phyloP scores from a whole-genome alignment of 2,113 vertebrate species.

The Gasterosteus nipponicus region DNA sequence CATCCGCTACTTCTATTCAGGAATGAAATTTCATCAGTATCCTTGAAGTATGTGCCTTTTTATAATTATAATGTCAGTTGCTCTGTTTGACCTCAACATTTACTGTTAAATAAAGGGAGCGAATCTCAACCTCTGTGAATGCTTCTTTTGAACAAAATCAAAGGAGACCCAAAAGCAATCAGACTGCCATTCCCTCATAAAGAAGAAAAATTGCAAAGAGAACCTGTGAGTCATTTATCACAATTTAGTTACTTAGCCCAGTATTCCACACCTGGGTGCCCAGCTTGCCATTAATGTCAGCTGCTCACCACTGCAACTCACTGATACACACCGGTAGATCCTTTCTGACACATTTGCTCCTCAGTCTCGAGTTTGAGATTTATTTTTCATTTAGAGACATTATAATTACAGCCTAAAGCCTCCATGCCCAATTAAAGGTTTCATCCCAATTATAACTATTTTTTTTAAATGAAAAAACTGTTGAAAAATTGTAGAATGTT shows the following conservation, averaged over 20 bases:
- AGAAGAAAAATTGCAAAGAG: constrained; percentile 51
- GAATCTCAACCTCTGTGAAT: not conserved
- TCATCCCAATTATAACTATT: not conserved
- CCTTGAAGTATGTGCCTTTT: constrained; percentile 3
- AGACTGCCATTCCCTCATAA: constrained; percentile 12
- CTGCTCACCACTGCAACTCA: constrained; percentile 64
- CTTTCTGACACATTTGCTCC: constrained; percentile 62
- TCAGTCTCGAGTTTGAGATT: constrained; percentile 55
- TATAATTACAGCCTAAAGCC: constrained; percentile 41
- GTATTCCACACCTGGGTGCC: constrained; percentile 75
- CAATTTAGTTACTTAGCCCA: constrained; percentile 74
- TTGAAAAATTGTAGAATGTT: not conserved
- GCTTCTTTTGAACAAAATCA: not conserved
- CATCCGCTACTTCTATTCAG: not conserved
- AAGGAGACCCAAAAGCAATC: constrained; percentile 25
- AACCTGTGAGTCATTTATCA: constrained; percentile 74
- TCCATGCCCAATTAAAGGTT: constrained; percentile 17
- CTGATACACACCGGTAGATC: constrained; percentile 56
- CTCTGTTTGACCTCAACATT: not conserved
- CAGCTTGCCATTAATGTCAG: constrained; percentile 70
- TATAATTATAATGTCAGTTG: not conserved
- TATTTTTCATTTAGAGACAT: constrained; percentile 52
- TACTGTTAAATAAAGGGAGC: not conserved
- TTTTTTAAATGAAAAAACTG: not conserved
- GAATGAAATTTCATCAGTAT: not conserved